Evolutionary conservation across 2,888 invertebrate genomes (phyloP).

Genomic region (Drosophila neonasuta): DNA sequence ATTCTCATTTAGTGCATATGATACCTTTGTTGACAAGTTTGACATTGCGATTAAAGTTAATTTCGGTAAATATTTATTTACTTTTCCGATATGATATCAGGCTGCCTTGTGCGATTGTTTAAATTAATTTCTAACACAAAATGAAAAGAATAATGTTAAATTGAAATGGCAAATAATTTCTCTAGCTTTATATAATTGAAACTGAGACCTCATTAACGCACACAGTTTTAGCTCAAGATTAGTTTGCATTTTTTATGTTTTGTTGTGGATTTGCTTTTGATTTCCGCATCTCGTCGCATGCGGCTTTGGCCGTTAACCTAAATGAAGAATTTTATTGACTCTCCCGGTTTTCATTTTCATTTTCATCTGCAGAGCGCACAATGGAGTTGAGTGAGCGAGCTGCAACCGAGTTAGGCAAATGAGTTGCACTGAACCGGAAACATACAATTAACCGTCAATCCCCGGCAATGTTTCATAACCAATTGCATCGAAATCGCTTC

Average conservation of each 20-base stretch:
- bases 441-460: constrained; percentile 68
- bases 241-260: constrained; percentile 16
- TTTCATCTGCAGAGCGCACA: constrained; percentile 56
- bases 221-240: constrained; percentile 19
- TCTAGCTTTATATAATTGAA: constrained; percentile 11
- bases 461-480: constrained; percentile 60
- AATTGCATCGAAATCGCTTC: constrained; percentile 55
- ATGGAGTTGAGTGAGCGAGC: constrained; percentile 27
- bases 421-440: constrained; percentile 74
- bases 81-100: constrained; percentile 45
- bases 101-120: constrained; percentile 9
- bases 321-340: constrained; percentile 53
- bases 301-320: constrained; percentile 42
- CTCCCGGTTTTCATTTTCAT: constrained; percentile 70
- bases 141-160: background rate
- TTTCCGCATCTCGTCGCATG: constrained; percentile 37
- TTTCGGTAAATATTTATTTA: constrained; percentile 66
- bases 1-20: constrained; percentile 27
- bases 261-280: constrained; percentile 13
- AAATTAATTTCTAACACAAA: background rate
- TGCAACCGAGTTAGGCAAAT: constrained; percentile 53
- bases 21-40: constrained; percentile 51
- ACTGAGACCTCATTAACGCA: constrained; percentile 29
- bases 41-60: constrained; percentile 68
- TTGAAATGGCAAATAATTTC: constrained; percentile 15